phyloP scores from a whole-genome alignment of 2,888 invertebrate genomes.

The Tenthredo distinguenda region DNA sequence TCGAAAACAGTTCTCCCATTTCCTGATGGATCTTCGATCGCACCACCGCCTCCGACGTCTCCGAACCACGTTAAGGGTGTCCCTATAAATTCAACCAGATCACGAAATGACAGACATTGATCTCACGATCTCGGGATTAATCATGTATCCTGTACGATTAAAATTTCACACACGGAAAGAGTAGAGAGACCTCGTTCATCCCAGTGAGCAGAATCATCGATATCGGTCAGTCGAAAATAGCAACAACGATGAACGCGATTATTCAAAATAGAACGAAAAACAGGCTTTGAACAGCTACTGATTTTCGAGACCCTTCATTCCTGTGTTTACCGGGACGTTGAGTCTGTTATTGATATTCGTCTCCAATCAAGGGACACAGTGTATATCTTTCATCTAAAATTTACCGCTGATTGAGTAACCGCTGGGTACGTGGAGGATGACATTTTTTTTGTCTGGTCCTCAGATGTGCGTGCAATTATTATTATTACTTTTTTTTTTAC shows the following conservation, averaged over 20 bases:
- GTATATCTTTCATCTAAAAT: neutral
- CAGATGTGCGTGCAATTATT: neutral
- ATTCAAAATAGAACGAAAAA: neutral
- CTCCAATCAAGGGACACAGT: neutral
- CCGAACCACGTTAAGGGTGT: neutral
- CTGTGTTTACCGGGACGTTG: neutral
- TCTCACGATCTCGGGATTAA: neutral
- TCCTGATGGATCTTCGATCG: slow-evolving; percentile 64
- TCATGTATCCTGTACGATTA: neutral
- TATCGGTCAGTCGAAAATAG: neutral
- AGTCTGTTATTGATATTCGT: neutral
- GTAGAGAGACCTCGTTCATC: neutral
- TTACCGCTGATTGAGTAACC: neutral
- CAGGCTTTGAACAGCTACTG: neutral
- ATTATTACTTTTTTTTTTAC: neutral
- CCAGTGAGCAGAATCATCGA: neutral
- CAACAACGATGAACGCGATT: neutral
- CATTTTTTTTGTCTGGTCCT: neutral
- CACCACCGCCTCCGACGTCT: neutral
- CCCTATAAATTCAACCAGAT: neutral
- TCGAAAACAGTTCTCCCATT: slow-evolving; percentile 65
- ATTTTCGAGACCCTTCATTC: neutral
- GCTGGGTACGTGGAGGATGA: neutral
- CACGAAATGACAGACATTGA: neutral
- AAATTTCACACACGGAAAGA: neutral